Evolutionary conservation across 2,113 vertebrate genomes (phyloP).

Genomic region (Vicugna pacos): DNA sequence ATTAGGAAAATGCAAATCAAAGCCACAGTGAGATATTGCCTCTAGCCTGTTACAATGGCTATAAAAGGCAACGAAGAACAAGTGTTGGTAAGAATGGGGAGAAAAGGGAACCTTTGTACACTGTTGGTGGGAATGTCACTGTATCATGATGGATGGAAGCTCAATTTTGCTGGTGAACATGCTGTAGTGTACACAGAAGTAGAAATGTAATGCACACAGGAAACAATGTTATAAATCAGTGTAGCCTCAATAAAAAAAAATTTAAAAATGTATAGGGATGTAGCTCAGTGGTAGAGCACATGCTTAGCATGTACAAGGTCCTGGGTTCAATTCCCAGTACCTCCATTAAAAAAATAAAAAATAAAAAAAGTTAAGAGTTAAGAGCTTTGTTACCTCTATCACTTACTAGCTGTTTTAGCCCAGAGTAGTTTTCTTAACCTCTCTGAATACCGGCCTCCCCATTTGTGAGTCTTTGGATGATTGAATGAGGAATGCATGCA

Average conservation of each 20-base stretch:
- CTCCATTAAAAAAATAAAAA: no score
- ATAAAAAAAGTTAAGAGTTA: no score
- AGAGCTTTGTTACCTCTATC: background rate
- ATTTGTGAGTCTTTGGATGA: background rate
- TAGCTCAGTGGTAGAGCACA: no score
- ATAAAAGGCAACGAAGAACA: background rate
- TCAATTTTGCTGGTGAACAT: background rate
- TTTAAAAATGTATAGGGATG: no score
- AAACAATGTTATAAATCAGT: background rate
- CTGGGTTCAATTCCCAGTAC: no score
- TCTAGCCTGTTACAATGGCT: background rate
- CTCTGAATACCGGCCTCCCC: background rate
- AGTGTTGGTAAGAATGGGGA: background rate
- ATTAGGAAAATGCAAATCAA: background rate
- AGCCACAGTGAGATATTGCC: background rate
- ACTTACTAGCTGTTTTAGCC: background rate
- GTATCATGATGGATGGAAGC: background rate
- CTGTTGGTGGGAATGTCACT: background rate
- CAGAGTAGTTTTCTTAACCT: conserved; percentile 27
- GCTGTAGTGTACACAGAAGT: background rate
- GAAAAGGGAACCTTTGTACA: background rate
- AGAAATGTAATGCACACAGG: background rate
- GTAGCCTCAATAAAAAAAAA: background rate
- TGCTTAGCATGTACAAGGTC: no score
- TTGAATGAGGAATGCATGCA: background rate